phyloP scores from a whole-genome alignment of 2,113 vertebrate species.

The Hypomesus transpacificus region DNA sequence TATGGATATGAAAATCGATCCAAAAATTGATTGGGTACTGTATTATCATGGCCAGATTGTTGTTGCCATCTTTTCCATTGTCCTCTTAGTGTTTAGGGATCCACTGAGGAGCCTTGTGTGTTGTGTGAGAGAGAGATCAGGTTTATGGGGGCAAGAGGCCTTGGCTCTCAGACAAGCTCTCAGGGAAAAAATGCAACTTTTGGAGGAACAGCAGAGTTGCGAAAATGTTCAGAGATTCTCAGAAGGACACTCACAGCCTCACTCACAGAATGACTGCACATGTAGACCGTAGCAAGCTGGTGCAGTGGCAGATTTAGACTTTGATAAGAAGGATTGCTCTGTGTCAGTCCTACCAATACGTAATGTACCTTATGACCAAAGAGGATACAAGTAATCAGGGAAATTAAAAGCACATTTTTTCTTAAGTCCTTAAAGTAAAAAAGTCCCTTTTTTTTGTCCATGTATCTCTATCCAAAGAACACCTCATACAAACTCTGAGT shows the following conservation, averaged over 20 bases:
- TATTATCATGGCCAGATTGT: no score
- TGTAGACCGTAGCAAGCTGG: conserved; percentile 39
- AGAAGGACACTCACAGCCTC: background rate
- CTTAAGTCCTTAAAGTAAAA: no score
- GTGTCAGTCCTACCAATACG: conserved; percentile 4
- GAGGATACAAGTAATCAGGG: background rate
- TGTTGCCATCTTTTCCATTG: no score
- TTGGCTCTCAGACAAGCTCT: conserved; percentile 40
- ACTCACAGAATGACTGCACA: no score
- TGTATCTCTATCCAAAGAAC: no score
- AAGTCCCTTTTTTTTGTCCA: no score
- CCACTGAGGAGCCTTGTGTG: background rate
- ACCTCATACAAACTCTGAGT: no score
- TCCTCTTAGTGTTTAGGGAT: background rate
- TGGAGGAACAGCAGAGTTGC: conserved; percentile 29
- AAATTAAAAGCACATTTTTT: no score
- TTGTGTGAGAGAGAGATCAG: conserved; percentile 31
- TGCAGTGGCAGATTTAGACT: conserved; percentile 44
- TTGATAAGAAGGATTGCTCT: background rate
- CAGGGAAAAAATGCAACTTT: conserved; percentile 34
- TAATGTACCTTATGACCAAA: conserved; percentile 34
- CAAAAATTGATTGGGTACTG: no score
- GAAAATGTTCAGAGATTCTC: background rate
- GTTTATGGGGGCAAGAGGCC: conserved; percentile 53
- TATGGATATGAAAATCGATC: no score